Evolutionary conservation across 2,797 vertebrate genomes (phyloP).

Genomic region (Psittacula derbiana): DNA sequence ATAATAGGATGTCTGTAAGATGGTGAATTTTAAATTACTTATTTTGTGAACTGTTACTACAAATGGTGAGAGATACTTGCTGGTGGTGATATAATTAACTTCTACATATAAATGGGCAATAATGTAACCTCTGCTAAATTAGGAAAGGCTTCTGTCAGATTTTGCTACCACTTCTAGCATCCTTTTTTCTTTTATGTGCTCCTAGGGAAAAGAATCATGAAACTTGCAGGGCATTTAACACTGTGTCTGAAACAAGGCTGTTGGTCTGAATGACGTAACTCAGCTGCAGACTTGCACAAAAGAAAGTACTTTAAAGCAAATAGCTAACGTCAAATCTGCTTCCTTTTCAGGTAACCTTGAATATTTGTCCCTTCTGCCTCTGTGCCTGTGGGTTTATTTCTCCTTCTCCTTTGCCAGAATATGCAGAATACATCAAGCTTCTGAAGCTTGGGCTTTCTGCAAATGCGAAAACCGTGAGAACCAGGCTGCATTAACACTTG

Average conservation of each 20-base stretch:
- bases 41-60: not conserved
- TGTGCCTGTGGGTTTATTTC: not conserved
- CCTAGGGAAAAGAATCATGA: not conserved
- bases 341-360: not conserved
- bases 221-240: fast-evolving
- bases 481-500: not conserved
- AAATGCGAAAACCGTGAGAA: not conserved
- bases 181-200: not conserved
- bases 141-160: not conserved
- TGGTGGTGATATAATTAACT: not conserved
- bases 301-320: not conserved
- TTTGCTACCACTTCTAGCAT: not conserved
- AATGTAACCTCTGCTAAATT: not conserved
- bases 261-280: not conserved
- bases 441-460: not conserved
- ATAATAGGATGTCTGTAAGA: not conserved
- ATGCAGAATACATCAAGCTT: not conserved
- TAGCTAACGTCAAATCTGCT: not conserved
- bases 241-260: not conserved
- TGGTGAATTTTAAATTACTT: not conserved
- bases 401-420: not conserved
- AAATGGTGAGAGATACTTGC: not conserved
- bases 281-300: not conserved
- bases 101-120: not conserved
- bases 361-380: not conserved